These are phyloP conservation scores for Cactoblastis cactorum DNA, from an alignment of 2,888 invertebrate species.

Conservation along the genomic window DNA sequence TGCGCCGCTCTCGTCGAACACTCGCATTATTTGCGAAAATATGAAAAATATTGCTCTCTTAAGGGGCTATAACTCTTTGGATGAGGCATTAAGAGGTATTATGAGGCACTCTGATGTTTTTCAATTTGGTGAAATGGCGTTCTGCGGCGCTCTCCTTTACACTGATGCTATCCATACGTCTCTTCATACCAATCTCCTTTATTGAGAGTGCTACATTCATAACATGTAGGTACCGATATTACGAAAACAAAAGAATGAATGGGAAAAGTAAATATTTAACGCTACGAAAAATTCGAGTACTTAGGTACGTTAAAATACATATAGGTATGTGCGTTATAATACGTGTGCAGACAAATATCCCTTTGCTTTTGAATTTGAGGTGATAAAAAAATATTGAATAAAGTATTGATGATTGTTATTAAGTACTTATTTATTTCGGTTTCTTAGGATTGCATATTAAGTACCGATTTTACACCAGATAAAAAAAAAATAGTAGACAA, in stretches of 20 bases:
- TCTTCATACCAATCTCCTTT: constrained; percentile 2
- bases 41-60: constrained; percentile 67
- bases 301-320: too few relatives aligned
- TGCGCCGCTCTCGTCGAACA: constrained; percentile 38
- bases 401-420: too few relatives aligned
- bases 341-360: too few relatives aligned
- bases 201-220: constrained; percentile 3
- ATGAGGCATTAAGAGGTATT: constrained; percentile 68
- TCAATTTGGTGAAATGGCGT: constrained; percentile 71
- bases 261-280: not conserved
- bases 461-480: too few relatives aligned
- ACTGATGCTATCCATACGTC: constrained; percentile 36
- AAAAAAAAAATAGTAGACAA: too few relatives aligned
- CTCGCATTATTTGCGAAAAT: constrained; percentile 63
- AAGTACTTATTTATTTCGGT: too few relatives aligned
- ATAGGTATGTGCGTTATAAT: too few relatives aligned
- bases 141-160: constrained; percentile 48
- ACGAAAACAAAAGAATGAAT: not conserved
- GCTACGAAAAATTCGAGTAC: not conserved
- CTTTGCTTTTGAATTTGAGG: too few relatives aligned
- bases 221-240: not conserved
- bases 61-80: constrained; percentile 59
- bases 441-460: too few relatives aligned
- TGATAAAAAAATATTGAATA: too few relatives aligned
- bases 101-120: constrained; percentile 69